phyloP scores from a whole-genome alignment of 2,797 vertebrate species.

The Xenopus petersii region DNA sequence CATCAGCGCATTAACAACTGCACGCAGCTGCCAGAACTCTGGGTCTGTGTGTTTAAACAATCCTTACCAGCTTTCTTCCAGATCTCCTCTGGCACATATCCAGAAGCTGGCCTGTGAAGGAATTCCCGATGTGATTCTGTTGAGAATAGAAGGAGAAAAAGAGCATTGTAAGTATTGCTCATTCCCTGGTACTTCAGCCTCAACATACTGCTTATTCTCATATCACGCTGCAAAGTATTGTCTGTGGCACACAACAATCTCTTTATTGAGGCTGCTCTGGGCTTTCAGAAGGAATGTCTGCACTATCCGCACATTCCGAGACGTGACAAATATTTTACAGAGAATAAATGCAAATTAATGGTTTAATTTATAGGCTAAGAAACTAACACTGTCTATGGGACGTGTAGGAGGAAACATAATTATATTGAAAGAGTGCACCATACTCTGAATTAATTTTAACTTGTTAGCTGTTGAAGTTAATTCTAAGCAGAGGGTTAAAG shows the following conservation, averaged over 20 bases:
- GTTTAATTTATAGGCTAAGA: slow-evolving; percentile 7
- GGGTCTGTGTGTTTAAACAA: slow-evolving; percentile 69
- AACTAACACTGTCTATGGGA: slow-evolving; percentile 1
- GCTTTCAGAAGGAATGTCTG: slow-evolving; percentile 33
- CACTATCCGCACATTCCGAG: slow-evolving; percentile 27
- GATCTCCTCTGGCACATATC: slow-evolving; percentile 83
- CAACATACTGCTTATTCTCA: slow-evolving; percentile 51
- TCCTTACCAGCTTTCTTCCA: slow-evolving; percentile 91
- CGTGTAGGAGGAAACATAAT: not conserved
- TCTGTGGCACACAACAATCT: slow-evolving; percentile 38
- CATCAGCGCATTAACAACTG: slow-evolving; percentile 69
- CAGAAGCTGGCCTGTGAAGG: slow-evolving; percentile 91
- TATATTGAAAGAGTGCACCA: not conserved
- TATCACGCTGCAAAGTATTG: slow-evolving; percentile 38
- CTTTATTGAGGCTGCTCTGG: slow-evolving; percentile 34
- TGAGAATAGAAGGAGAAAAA: slow-evolving; percentile 47
- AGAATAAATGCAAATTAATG: slow-evolving; percentile 30
- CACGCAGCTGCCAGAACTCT: slow-evolving; percentile 70
- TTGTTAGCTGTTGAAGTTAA: not conserved
- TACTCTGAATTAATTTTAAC: not conserved
- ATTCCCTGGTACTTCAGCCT: slow-evolving; percentile 40
- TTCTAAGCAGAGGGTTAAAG: not conserved
- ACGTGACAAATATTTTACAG: slow-evolving; percentile 36
- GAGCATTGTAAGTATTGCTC: slow-evolving; percentile 54
- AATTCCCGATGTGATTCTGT: slow-evolving; percentile 94